Evolutionary conservation across 2,888 invertebrate species (phyloP), one percentile per base, ranked within the genome.

Genomic region (Bhutanitis thaidina): DNA sequence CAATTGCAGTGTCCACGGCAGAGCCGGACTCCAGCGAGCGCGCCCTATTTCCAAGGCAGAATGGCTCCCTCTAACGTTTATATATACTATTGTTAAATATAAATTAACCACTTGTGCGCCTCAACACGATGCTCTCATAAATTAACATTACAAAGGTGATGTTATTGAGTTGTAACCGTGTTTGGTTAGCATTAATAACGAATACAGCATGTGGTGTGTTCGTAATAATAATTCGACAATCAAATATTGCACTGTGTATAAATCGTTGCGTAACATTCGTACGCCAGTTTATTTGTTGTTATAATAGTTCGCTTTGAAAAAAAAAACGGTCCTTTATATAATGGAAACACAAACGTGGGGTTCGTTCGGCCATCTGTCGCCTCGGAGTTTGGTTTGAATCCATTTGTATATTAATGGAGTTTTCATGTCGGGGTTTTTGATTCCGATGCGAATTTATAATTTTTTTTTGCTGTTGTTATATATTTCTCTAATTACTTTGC

Each of bases 321-420:
- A 70, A 69, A 69, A 68, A 59, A 27, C 12, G 32, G 32, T 57
- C 62, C 65, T 62, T 67, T 63, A 62, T 59, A 62, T 63, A 75
- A 78, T 66, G 65, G 65, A 66, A 70, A 66, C 67, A 69, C 66
- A 62, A 62, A 61, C 63, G 64, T 72, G 69, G 77, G 73, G 72
- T 59, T 56, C 60, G 65, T 67, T 65, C 63, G 64, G 62, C 79
- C 83, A 84, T 83, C 83, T 84, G 83, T 75, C 77, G 69, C 62
- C 55, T 49, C 54, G 40, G 56, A 60, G 60, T 59, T 67, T 64
- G 67, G 62, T 69, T 67, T 68, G 69, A 37, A 51, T 68, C 62
- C 61, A 60, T 57, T 62, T 58, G 60, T 57, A 59, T 56, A 61
- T 61, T 73, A 67, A 74, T 74, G 73, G 67, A 65, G 67, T 72